A percentile compares a stretch with the other conserved stretches of the same genome.
phyloP scores from a whole-genome alignment of 2,797 vertebrate genomes.

The Acrossocheilus wenchowensis region DNA sequence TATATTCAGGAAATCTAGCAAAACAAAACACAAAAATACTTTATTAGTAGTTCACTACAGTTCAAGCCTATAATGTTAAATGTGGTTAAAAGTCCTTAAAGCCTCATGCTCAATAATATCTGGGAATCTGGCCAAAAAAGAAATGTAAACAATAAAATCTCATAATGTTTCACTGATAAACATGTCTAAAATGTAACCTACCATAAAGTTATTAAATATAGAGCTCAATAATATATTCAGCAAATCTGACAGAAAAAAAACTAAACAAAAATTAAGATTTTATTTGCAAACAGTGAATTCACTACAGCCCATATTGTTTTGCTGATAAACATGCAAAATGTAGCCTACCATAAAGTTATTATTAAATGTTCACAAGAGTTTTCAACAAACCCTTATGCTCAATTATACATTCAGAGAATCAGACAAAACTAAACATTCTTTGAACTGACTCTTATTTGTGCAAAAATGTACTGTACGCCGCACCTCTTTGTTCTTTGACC shows the following conservation, averaged over 20 bases:
- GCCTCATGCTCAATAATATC: background rate
- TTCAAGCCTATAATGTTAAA: background rate
- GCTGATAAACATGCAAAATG: background rate
- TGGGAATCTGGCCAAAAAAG: background rate
- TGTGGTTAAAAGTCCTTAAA: background rate
- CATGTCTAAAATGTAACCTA: background rate
- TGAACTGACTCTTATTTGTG: background rate
- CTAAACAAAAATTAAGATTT: background rate
- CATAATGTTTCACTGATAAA: too few species aligned
- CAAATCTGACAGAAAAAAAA: background rate
- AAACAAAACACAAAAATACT: background rate
- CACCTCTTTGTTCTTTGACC: slow-evolving; percentile 74
- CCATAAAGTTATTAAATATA: background rate
- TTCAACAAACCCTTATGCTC: background rate
- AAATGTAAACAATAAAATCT: background rate
- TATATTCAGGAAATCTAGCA: background rate
- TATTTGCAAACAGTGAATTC: background rate
- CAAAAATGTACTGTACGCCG: slow-evolving; percentile 40
- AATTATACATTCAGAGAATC: background rate
- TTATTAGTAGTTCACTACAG: background rate
- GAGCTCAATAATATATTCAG: background rate
- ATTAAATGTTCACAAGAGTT: background rate
- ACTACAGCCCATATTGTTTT: background rate
- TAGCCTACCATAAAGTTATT: background rate
- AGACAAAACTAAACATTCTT: background rate